A percentile compares a stretch with the other conserved stretches of the same genome.
Evolutionary conservation across 2,888 invertebrate species (phyloP).

Genomic region (Trissolcus brochymenae): DNA sequence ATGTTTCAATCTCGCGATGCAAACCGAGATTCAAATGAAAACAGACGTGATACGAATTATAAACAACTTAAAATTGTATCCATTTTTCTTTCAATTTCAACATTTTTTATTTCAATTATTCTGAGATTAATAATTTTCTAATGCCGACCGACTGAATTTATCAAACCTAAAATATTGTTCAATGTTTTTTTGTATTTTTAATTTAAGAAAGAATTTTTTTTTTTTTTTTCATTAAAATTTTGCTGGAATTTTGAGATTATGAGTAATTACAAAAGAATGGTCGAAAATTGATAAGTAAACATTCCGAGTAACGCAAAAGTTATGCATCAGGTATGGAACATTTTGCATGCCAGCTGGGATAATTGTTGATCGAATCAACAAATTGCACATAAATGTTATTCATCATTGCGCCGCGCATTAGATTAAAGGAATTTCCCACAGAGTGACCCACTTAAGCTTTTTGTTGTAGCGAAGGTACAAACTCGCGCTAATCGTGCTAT

Average conservation of each 20-base stretch:
- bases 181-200: no score
- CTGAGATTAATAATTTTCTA: no score
- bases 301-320: not conserved
- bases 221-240: no score
- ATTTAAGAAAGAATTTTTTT: no score
- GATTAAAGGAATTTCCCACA: slow-evolving; percentile 56
- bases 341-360: not conserved
- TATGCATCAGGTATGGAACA: slow-evolving; percentile 1
- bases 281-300: not conserved
- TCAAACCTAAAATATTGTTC: no score
- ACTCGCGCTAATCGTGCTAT: slow-evolving; percentile 56
- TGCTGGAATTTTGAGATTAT: no score
- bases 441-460: slow-evolving; percentile 55
- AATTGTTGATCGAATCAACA: slow-evolving; percentile 37
- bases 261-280: no score
- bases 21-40: not conserved
- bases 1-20: slow-evolving; percentile 4
- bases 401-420: slow-evolving; percentile 48
- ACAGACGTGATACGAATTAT: no score
- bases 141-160: no score
- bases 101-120: no score
- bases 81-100: no score
- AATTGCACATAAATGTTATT: slow-evolving; percentile 49
- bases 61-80: no score
- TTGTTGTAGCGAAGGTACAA: slow-evolving; percentile 54